These are phyloP conservation scores for Morpho deidamia DNA, from an alignment of 2,888 invertebrate species.

Conservation along the genomic window DNA sequence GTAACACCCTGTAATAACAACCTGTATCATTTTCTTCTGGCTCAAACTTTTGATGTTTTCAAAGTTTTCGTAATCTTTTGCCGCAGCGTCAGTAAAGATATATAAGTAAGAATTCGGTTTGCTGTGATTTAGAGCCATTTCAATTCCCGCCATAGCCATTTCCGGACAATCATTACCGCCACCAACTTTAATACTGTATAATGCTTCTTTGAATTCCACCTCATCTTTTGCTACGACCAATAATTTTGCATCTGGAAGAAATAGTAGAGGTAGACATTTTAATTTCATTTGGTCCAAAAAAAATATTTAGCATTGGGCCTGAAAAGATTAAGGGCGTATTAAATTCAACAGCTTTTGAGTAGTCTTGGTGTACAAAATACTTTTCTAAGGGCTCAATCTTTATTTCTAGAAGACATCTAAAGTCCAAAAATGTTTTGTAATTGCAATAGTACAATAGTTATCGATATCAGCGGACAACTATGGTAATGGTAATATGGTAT, in stretches of 20 bases:
- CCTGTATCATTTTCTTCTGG: constrained; percentile 38
- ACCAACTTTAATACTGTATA: constrained; percentile 27
- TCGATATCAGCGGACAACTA: too few relatives aligned
- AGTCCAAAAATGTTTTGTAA: too few relatives aligned
- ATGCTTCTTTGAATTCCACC: constrained; percentile 32
- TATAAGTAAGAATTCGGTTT: constrained; percentile 45
- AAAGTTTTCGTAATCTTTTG: constrained; percentile 35
- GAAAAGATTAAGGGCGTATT: too few relatives aligned
- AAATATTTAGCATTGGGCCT: too few relatives aligned
- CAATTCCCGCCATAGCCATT: constrained; percentile 46
- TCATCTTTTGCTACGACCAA: constrained; percentile 35
- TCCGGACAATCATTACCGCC: constrained; percentile 51
- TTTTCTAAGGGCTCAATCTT: too few relatives aligned
- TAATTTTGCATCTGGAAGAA: constrained; percentile 30
- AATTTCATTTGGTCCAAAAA: too few relatives aligned
- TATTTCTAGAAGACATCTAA: too few relatives aligned
- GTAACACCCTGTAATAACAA: background rate
- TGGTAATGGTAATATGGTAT: too few relatives aligned
- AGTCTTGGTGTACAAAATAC: too few relatives aligned
- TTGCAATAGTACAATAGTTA: too few relatives aligned
- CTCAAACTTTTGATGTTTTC: constrained; percentile 40
- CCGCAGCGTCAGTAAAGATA: constrained; percentile 58
- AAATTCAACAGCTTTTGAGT: too few relatives aligned
- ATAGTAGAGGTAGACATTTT: background rate
- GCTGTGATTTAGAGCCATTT: constrained; percentile 39